Conservation (phyloP, 2,113 vertebrate species). For the Siphamia tubifer region DNA sequence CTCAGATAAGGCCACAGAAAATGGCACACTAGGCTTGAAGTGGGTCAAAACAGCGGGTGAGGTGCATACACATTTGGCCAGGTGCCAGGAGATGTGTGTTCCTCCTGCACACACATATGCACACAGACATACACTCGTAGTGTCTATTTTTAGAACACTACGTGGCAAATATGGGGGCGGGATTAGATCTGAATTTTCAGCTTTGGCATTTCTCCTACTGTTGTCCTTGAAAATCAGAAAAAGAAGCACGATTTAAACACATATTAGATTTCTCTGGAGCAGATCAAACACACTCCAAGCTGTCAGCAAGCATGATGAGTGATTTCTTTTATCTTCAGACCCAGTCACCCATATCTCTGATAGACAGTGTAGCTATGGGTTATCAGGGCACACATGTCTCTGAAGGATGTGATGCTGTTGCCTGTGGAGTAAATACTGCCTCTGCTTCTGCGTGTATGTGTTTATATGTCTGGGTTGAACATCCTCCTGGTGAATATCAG, state of each 20-base stretch:
- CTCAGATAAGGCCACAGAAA: slow-evolving; percentile 28
- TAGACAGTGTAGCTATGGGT: slow-evolving; percentile 53
- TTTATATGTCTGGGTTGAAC: slow-evolving; percentile 14
- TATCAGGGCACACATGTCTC: slow-evolving; percentile 51
- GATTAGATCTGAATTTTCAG: slow-evolving; percentile 63
- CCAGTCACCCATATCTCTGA: slow-evolving; percentile 62
- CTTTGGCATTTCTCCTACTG: slow-evolving; percentile 52
- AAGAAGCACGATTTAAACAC: slow-evolving; percentile 37
- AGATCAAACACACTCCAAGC: slow-evolving; percentile 46
- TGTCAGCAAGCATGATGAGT: slow-evolving; percentile 50
- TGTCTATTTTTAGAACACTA: slow-evolving; percentile 75
- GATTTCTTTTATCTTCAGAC: slow-evolving; percentile 61
- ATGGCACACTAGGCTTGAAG: slow-evolving; percentile 44
- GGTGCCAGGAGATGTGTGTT: slow-evolving; percentile 56
- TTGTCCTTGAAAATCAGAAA: slow-evolving; percentile 72
- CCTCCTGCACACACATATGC: slow-evolving; percentile 9
- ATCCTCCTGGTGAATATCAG: slow-evolving; percentile 33
- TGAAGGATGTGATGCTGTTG: slow-evolving; percentile 41
- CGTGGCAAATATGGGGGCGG: slow-evolving; percentile 23
- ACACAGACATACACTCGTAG: slow-evolving; percentile 17
- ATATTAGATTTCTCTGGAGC: slow-evolving; percentile 37
- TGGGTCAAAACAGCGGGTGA: slow-evolving; percentile 62
- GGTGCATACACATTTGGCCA: slow-evolving; percentile 30
- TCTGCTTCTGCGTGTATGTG: slow-evolving; percentile 7
- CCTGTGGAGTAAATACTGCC: slow-evolving; percentile 32